These are phyloP conservation scores for Pitangus sulphuratus DNA, from an alignment of 2,797 vertebrate genomes.

Conservation along the genomic window DNA sequence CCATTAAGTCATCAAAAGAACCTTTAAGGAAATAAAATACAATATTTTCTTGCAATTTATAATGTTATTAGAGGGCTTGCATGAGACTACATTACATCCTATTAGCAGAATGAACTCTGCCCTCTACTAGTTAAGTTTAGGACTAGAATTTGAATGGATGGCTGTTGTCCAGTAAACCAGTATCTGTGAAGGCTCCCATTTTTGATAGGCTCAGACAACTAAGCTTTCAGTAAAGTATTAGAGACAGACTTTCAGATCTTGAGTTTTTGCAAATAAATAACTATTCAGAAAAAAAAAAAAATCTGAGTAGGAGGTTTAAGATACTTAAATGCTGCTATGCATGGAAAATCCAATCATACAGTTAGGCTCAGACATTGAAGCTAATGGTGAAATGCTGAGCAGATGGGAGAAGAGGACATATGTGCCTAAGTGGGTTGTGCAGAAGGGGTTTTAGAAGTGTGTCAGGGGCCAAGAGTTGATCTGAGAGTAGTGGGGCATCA, in stretches of 20 bases:
- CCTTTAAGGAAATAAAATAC: not conserved
- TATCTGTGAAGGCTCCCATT: not conserved
- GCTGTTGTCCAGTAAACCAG: not conserved
- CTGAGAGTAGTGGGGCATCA: not conserved
- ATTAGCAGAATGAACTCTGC: not conserved
- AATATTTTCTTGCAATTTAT: not conserved
- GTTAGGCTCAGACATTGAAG: not conserved
- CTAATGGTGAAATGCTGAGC: not conserved
- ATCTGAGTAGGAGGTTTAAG: not conserved
- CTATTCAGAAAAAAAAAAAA: not conserved
- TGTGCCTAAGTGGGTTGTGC: not conserved
- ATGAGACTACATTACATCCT: not conserved
- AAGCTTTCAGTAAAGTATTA: not conserved
- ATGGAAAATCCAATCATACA: not conserved
- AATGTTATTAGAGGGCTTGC: not conserved
- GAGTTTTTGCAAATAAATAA: not conserved
- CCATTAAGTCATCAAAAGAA: not conserved
- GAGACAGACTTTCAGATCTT: not conserved
- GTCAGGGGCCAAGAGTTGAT: not conserved
- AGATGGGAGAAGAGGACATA: slow-evolving; percentile 18
- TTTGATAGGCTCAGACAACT: not conserved
- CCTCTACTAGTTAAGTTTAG: not conserved
- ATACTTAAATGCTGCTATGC: not conserved
- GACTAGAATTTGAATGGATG: not conserved
- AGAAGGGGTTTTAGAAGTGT: slow-evolving; percentile 1